These are phyloP conservation scores for Menidia menidia DNA, from an alignment of 2,797 vertebrate genomes.

Conservation along the genomic window DNA sequence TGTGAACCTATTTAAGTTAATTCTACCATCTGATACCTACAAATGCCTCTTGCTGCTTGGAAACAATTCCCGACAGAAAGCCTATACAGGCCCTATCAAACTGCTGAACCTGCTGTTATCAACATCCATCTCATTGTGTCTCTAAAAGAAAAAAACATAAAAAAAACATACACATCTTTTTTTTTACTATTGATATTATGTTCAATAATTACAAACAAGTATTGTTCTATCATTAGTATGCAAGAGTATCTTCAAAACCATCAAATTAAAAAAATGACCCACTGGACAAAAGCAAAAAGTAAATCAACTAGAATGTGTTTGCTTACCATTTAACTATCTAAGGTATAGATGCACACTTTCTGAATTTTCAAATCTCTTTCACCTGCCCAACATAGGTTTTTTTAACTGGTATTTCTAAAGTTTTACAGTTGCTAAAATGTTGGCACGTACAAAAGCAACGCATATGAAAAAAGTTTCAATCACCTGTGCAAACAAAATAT, in stretches of 20 bases:
- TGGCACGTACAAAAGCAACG: neutral
- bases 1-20: slow-evolving; percentile 71
- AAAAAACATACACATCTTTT: no score
- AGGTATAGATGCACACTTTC: neutral
- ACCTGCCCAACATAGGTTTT: neutral
- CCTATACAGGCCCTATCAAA: slow-evolving; percentile 66
- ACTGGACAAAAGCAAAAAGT: neutral
- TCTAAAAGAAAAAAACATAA: slow-evolving; percentile 11
- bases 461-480: slow-evolving; percentile 12
- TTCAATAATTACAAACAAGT: no score
- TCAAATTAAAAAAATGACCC: neutral
- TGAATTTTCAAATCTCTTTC: neutral
- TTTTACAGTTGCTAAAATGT: neutral
- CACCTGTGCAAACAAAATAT: slow-evolving; percentile 82
- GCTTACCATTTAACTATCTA: no score
- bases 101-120: slow-evolving; percentile 34
- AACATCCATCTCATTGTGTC: slow-evolving; percentile 17
- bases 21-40: slow-evolving; percentile 75
- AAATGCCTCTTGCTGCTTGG: slow-evolving; percentile 61
- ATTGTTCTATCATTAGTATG: no score
- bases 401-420: neutral
- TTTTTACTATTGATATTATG: no score
- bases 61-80: slow-evolving; percentile 70
- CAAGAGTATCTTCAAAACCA: no score
- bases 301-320: no score